Conservation (phyloP, 2,888 invertebrate genomes). For the Sinodicranocentrus sp. region DNA sequence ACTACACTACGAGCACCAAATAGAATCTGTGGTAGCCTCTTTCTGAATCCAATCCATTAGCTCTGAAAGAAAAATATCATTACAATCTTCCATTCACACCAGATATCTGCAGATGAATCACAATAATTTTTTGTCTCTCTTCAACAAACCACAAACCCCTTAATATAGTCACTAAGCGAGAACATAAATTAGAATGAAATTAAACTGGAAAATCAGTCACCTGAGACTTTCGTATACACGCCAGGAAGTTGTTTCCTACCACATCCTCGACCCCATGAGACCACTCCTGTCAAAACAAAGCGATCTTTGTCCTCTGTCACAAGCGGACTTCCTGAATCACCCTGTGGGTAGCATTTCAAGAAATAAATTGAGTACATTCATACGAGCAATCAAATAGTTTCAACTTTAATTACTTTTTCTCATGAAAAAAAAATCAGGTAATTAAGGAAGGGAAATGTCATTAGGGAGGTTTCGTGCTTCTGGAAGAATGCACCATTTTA, state of each 20-base stretch:
- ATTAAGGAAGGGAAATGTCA: conserved; percentile 25
- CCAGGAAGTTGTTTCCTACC: conserved; percentile 74
- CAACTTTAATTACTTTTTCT: conserved; percentile 30
- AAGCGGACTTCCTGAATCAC: conserved; percentile 79
- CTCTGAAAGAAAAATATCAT: conserved; percentile 12
- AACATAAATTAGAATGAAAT: neutral
- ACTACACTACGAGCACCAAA: conserved; percentile 47
- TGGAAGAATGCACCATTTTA: too few relatives aligned
- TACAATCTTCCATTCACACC: too few relatives aligned
- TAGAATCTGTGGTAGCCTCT: conserved; percentile 31
- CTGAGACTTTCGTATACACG: conserved; percentile 72
- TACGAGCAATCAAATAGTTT: conserved; percentile 18
- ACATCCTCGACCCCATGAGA: conserved; percentile 70
- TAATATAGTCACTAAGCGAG: conserved; percentile 41
- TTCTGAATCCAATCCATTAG: conserved; percentile 52
- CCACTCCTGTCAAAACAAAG: conserved; percentile 77
- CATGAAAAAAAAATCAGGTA: conserved; percentile 34
- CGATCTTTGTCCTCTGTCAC: conserved; percentile 77
- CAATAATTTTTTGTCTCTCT: too few relatives aligned
- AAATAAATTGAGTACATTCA: neutral
- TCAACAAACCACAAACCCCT: too few relatives aligned
- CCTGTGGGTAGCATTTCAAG: conserved; percentile 76
- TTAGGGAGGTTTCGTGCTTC: too few relatives aligned
- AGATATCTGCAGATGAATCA: too few relatives aligned
- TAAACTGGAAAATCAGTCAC: conserved; percentile 33